phyloP scores from a whole-genome alignment of 2,888 invertebrate species.

The Taenaris catops region DNA sequence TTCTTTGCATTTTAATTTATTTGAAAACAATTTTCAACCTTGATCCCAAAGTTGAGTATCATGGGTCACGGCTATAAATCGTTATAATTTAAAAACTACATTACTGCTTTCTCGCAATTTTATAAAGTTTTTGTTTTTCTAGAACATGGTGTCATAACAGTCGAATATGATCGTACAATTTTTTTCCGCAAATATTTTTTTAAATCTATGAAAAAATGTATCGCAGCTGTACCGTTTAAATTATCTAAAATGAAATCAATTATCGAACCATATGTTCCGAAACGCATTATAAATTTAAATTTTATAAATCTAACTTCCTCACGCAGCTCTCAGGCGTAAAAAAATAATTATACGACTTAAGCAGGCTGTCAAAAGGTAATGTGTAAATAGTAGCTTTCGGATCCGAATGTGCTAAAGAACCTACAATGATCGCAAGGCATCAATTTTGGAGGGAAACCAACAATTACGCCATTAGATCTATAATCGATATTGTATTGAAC shows the following conservation, averaged over 20 bases:
- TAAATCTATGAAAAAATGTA: constrained; percentile 1
- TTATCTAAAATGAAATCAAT: constrained; percentile 13
- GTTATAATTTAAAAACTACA: too few relatives aligned
- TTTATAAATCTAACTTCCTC: constrained; percentile 48
- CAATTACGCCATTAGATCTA: constrained; percentile 72
- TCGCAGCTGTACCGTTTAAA: constrained; percentile 3
- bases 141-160: too few relatives aligned
- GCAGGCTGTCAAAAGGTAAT: constrained; percentile 74
- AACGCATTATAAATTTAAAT: constrained; percentile 58
- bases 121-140: too few relatives aligned
- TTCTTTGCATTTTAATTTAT: too few relatives aligned
- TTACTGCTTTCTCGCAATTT: too few relatives aligned
- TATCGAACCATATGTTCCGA: constrained; percentile 40
- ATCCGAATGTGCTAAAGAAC: constrained; percentile 44
- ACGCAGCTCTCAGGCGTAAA: constrained; percentile 56
- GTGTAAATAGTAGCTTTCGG: constrained; percentile 71
- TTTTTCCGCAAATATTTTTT: constrained; percentile 1
- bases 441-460: constrained; percentile 65
- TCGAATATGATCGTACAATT: too few relatives aligned
- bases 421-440: constrained; percentile 56
- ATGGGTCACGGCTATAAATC: too few relatives aligned
- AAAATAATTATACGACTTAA: constrained; percentile 71
- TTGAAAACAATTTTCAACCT: too few relatives aligned
- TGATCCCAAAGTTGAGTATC: too few relatives aligned
- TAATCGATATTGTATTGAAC: constrained; percentile 71